Percentiles rank a stretch among this genome's conserved stretches.
These are phyloP conservation scores for Corvus moneduloides DNA, from an alignment of 2,113 vertebrate genomes.

Conservation along the genomic window DNA sequence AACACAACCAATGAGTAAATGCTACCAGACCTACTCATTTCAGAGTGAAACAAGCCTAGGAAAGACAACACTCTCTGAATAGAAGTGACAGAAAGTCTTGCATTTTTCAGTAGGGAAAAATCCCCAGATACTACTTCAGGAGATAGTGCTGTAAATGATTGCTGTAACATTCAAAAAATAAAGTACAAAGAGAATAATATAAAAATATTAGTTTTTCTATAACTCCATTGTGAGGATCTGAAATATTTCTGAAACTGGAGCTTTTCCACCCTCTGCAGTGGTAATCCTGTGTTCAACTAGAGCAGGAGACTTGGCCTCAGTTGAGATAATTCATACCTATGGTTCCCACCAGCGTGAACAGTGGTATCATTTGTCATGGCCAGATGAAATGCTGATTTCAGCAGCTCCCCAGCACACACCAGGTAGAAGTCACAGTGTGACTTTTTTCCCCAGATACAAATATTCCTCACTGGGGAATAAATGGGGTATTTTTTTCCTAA, in stretches of 20 bases:
- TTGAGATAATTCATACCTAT: background rate
- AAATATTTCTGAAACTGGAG: background rate
- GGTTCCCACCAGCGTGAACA: background rate
- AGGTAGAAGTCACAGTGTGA: background rate
- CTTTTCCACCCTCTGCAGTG: background rate
- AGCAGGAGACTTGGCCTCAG: background rate
- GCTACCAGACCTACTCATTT: background rate
- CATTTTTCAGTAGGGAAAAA: background rate
- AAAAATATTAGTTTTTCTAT: background rate
- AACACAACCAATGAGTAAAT: background rate
- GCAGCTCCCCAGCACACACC: background rate
- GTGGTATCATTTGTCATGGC: background rate
- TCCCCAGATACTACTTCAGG: background rate
- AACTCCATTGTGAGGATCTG: background rate
- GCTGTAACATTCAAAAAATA: background rate
- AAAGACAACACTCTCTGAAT: background rate
- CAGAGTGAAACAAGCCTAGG: background rate
- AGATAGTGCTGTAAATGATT: background rate
- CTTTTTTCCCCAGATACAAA: background rate
- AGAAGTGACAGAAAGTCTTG: background rate
- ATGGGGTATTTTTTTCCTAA: background rate
- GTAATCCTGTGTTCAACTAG: background rate
- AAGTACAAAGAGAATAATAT: background rate
- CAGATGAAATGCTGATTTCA: background rate
- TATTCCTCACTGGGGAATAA: background rate